Evolutionary conservation across 2,888 invertebrate species (phyloP), one percentile per base, ranked within the genome.

Genomic region (Muschampia plurimacula): DNA sequence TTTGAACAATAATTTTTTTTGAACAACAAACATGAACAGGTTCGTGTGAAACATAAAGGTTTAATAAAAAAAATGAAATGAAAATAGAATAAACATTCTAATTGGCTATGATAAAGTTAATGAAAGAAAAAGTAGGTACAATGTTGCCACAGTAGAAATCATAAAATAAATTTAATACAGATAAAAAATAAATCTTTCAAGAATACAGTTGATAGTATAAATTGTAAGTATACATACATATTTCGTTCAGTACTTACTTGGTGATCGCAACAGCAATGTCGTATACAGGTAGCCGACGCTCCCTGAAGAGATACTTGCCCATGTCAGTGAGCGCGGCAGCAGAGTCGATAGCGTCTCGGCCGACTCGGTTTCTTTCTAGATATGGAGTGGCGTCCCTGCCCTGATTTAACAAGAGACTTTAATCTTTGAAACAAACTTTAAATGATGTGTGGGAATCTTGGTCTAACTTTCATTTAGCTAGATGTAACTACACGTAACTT

Each of bases 281-380:
- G 94, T 98, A 99, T 80, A 98, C 98, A 68, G 98, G 98, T 88
- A 99, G 96, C 86, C 98, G 95, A 89, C 98, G 95, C 95, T 98
- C 98, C 88, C 98, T 96, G 96, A 98, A 99, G 87, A 98, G 95
- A 95, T 98, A 99, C 96, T 98, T 98, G 92, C 98, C 98, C 98
- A 99, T 98, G 93, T 98, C 98, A 77, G 98, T 98, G 79, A 98
- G 95, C 75, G 98, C 98, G 62, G 98, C 98, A 60, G 98, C 98
- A 2, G 98, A 98, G 91, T 99, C 98, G 73, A 99, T 98, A 52
- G 98, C 98, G 90, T 98, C 98, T 75, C 98, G 95, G 77, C 98
- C 98, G 67, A 98, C 98, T 82, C 98, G 96, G 94, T 98, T 99
- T 84, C 98, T 96, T 93, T 98, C 98, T 90, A 98, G 95, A 92